Percentiles rank a stretch among this genome's conserved stretches.
Evolutionary conservation across 2,888 invertebrate genomes (phyloP).

Genomic region (Eucera pruinosa): DNA sequence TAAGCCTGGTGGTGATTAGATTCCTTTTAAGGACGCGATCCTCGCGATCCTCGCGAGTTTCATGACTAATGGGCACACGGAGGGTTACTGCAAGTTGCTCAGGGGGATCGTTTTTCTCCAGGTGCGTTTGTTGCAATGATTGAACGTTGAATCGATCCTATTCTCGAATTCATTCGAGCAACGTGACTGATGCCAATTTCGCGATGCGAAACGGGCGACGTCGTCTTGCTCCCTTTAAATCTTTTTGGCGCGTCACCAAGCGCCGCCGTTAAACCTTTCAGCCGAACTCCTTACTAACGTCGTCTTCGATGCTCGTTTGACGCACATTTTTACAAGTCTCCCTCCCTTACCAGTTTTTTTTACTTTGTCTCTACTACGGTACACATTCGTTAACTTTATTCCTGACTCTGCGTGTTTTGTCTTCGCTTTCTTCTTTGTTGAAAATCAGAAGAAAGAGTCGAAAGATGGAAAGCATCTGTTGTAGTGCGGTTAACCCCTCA

Average conservation of each 20-base stretch:
- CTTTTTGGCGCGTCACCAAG: constrained; percentile 63
- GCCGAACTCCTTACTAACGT: constrained; percentile 37
- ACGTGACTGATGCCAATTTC: constrained; percentile 63
- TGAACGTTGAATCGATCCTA: constrained; percentile 66
- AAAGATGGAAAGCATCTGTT: constrained; percentile 27
- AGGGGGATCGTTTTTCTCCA: constrained; percentile 40
- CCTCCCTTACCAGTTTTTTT: not conserved
- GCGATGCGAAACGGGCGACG: constrained; percentile 47
- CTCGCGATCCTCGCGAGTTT: not conserved
- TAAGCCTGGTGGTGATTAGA: constrained; percentile 6
- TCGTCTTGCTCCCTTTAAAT: constrained; percentile 60
- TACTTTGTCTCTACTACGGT: not conserved
- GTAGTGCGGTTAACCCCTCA: constrained; percentile 19
- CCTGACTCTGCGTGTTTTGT: not conserved
- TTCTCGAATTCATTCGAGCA: constrained; percentile 60
- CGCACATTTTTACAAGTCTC: constrained; percentile 29
- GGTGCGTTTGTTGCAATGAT: constrained; percentile 55
- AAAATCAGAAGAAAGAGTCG: not conserved
- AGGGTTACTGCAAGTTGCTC: not conserved
- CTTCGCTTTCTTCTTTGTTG: constrained; percentile 12
- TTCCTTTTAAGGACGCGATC: constrained; percentile 32
- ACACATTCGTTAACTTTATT: not conserved
- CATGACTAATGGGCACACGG: constrained; percentile 38
- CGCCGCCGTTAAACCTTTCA: constrained; percentile 62
- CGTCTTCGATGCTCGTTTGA: constrained; percentile 33